Base-by-base conservation (phyloP, 2,888 invertebrate genomes). In the Mayetiola destructor region DNA sequence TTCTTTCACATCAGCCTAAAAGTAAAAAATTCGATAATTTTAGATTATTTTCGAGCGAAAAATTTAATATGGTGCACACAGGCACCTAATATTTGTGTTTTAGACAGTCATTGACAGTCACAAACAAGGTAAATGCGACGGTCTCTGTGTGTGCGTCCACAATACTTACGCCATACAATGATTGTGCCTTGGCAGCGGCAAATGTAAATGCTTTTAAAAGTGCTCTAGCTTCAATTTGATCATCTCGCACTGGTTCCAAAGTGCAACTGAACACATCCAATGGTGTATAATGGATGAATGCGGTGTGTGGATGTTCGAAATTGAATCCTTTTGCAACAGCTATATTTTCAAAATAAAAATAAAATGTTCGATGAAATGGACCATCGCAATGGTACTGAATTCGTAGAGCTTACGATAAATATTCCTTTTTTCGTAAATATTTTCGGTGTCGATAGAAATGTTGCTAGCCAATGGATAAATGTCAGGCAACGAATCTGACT, bases 161-260 rank as follows among this genome's bases (percentile, higher is more conserved):
- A 35, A 42, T 55, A 68, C 76, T 70, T 75, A 84, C 81, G 66
- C 90, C 90, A 75, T 82, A 84, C 64, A 77, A 72, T 63, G 80
- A 79, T 64, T 80, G 82, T 0, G 92, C 93, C 66, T 83, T 84
- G 29, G 84, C 73, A 3, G 84, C 79, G n/a, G 88, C 87, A 27
- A 80, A 80, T 27, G 81, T 79, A 71, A 87, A 92, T 37, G 82
- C 79, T 68, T 85, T 86, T 30, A 88, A 70, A 59, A 90, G 66
- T 2, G 83, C 80, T 54, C 85, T 75, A 16, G 84, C 83, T 1
- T 80, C 69, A 57, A 85, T 79, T 70, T 90, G 89, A 6, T 73
- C 67, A 35, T 79, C 74, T 2, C 80, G 80, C 0, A 86, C 83
- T 16, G 79, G 77, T 6, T 81, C 78, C 64, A 82, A 84, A 65